A percentile compares a stretch with the other conserved stretches of the same genome.
Evolutionary conservation across 2,888 invertebrate genomes (phyloP).

Genomic region (Horisme vitalbata): DNA sequence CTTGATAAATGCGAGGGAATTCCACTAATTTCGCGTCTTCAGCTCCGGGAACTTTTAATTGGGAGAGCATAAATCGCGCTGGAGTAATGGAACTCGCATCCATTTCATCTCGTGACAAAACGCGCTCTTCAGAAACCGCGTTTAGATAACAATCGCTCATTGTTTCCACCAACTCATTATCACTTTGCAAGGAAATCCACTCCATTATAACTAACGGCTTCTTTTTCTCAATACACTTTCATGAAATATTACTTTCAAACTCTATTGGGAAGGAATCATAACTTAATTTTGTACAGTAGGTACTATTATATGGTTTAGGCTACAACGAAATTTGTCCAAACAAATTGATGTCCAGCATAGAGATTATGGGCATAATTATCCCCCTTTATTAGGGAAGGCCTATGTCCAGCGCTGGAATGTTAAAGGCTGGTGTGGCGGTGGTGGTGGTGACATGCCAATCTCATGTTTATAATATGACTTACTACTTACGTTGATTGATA

Average conservation of each 20-base stretch:
- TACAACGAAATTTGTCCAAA: no score
- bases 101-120: slow-evolving; percentile 75
- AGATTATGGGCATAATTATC: no score
- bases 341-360: no score
- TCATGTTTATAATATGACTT: no score
- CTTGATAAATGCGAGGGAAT: slow-evolving; percentile 81
- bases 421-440: no score
- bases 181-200: slow-evolving; percentile 8
- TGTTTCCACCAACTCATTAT: slow-evolving; percentile 52
- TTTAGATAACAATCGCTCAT: slow-evolving; percentile 77
- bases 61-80: slow-evolving; percentile 74
- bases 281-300: no score
- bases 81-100: slow-evolving; percentile 71
- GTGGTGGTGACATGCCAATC: no score
- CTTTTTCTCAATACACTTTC: slow-evolving; percentile 3
- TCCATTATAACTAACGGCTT: slow-evolving; percentile 3
- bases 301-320: no score
- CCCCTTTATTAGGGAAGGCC: no score
- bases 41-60: slow-evolving; percentile 79
- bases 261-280: no score
- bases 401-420: no score
- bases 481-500: no score
- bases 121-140: slow-evolving; percentile 58
- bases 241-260: not conserved
- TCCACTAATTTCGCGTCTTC: slow-evolving; percentile 80